Evolutionary conservation across 2,113 vertebrate genomes (phyloP), one percentile per base, ranked within the genome.

Genomic region (Neolamprologus brichardi): DNA sequence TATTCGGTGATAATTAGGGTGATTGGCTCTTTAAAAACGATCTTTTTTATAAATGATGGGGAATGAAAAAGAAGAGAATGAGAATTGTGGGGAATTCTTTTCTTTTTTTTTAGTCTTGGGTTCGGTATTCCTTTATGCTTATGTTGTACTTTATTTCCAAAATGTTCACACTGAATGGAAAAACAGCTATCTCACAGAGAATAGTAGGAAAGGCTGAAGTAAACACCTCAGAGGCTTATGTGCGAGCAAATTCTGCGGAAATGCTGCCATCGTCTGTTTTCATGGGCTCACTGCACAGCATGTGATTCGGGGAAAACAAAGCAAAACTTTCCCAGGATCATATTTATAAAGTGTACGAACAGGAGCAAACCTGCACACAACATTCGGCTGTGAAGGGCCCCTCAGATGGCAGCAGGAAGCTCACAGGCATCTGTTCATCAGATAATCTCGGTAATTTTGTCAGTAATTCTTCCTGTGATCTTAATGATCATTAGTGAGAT

Each of bases 231-330:
- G 87, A 84, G 86, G 53, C 6, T 25, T 23, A 6, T 11, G 83
- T 12, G 70, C 7, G 5, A 17, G 1, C 14, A 52, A 49, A 85
- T 37, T 25, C 46, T 85, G 80, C 52, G 81, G 70, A 62, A 89
- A 92, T 93, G 90, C 94, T 92, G 94, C 94, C 94, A 95, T 84
- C 95, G 3, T 81, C 84, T 94, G 95, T 92, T 81, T 30, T 13
- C 13, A 34, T 10, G 1, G 17, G 4, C 1, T 81, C 28, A 60
- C 62, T 5, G 79, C 64, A 18, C 44, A 46, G 14, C 23, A 17
- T 10, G 25, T 30, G 10, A 49, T 12, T 28, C 15, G 44, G 41
- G 23, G 9, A 12, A 49, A 64, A 34, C 30, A 64, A 75, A 75
- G 37, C 14, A 28, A 75, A 12, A 37, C 32, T 8, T 23, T 44